A percentile compares a stretch with the other conserved stretches of the same genome.
These are phyloP conservation scores for Zaprionus gabonicus DNA, from an alignment of 1,140 invertebrate species.

Conservation along the genomic window DNA sequence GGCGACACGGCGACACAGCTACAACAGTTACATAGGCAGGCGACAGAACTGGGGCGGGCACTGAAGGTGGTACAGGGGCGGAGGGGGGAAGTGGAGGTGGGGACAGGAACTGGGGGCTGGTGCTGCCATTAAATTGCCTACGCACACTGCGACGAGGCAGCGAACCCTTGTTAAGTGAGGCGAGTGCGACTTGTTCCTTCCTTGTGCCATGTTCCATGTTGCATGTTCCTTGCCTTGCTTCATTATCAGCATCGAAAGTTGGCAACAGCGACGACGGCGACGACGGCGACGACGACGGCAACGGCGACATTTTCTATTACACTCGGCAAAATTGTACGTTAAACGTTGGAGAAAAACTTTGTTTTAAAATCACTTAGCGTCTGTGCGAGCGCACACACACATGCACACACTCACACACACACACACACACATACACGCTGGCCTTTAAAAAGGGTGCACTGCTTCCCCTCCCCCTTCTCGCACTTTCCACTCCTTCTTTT, in stretches of 20 bases:
- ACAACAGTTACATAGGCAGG: slow-evolving; percentile 1
- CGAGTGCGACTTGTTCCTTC: slow-evolving; percentile 1
- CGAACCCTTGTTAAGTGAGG: slow-evolving; percentile 53
- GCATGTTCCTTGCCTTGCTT: slow-evolving; percentile 42
- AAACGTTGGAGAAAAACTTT: slow-evolving; percentile 79
- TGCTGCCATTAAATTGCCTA: slow-evolving; percentile 75
- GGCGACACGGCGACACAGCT: slow-evolving; percentile 10
- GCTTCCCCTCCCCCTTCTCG: neutral
- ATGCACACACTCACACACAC: slow-evolving; percentile 19
- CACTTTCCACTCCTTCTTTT: neutral
- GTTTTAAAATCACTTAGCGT: slow-evolving; percentile 80
- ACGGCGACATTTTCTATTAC: slow-evolving; percentile 61
- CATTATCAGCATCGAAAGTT: slow-evolving; percentile 80
- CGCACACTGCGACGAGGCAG: slow-evolving; percentile 25
- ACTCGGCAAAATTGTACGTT: slow-evolving; percentile 61
- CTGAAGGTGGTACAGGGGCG: neutral
- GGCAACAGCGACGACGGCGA: slow-evolving; percentile 60
- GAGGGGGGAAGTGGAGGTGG: too few species aligned
- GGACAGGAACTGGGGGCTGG: neutral
- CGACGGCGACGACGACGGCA: slow-evolving; percentile 55
- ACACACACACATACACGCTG: slow-evolving; percentile 23
- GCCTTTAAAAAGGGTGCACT: slow-evolving; percentile 50
- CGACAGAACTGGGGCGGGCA: too few species aligned
- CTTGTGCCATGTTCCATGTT: neutral
- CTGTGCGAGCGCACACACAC: slow-evolving; percentile 24